Base-by-base conservation (phyloP, 2,113 vertebrate species). In the Prionailurus bengalensis region DNA sequence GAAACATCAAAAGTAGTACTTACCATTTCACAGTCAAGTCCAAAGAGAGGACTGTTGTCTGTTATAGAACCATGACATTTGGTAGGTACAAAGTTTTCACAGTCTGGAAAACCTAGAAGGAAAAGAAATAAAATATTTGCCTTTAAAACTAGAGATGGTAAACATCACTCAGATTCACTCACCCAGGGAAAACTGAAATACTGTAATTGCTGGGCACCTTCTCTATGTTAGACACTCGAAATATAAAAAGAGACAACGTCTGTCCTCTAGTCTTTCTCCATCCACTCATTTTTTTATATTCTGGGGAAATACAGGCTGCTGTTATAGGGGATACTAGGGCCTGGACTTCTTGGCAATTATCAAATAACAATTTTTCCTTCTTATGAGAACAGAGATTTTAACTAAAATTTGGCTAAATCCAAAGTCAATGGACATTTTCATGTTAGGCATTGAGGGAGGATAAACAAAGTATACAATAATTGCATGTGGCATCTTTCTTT, bases 11-110 rank as follows among this genome's bases (percentile, higher is more conserved):
- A 93, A 94, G 33, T 12, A 82, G 79, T 94, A 92, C 98, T 98
- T 98, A 99, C 99, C 99, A 99, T 99, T 98, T 99, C 99, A 99
- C 99, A 99, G 92, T 99, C 99, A 25, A 99, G 98, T 83, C 99
- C 99, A 13, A 99, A 99, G 88, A 99, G 99, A 48, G 99, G 99
- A 94, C 99, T 99, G 97, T 63, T 98, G 98, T 99, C 99, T 0
- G 99, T 99, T 97, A 99, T 96, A 9, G 85, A 86, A 86, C 98
- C 98, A 81, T 91, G 91, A 73, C 98, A 98, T 76, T 98, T 97
- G 13, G 98, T 99, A 88, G 98, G 96, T 25, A 99, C 76, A 90
- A 99, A 99, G 4, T 98, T 98, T 97, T 99, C 98, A 91, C 97
- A 99, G 15, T 96, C 97, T 13, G 97, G 97, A 89, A 98, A 98